Conservation (phyloP, 2,113 vertebrate genomes). For the Ovibos moschatus region DNA sequence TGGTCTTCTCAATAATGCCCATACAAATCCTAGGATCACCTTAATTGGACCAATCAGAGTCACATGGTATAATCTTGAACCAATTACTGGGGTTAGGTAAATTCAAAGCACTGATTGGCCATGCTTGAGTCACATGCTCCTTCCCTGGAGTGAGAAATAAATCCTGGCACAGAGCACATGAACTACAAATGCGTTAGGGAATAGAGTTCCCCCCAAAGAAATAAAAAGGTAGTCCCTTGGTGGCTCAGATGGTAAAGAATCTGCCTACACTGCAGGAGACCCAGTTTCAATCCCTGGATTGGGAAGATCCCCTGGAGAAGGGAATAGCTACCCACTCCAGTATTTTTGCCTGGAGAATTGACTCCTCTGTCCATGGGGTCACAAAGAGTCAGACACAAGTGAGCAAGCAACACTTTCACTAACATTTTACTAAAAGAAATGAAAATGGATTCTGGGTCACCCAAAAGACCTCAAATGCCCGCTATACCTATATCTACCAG, state of each 20-base stretch:
- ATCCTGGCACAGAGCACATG: not conserved
- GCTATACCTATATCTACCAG: not conserved
- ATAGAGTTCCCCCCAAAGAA: not conserved
- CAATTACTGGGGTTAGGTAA: not conserved
- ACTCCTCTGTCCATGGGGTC: not conserved
- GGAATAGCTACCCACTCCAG: not conserved
- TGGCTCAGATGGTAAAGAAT: not conserved
- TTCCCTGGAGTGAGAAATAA: not conserved
- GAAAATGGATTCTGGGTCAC: not conserved
- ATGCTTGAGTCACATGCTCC: not conserved
- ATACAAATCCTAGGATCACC: not conserved
- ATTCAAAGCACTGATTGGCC: not conserved
- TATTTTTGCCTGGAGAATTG: not conserved
- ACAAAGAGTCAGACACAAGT: not conserved
- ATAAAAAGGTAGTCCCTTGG: not conserved
- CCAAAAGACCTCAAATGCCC: not conserved
- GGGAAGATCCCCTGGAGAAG: not conserved
- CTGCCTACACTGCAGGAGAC: not conserved
- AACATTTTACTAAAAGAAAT: not conserved
- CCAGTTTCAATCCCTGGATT: not conserved
- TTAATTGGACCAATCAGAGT: not conserved
- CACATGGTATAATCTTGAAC: not conserved
- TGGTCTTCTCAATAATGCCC: not conserved
- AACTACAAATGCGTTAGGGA: not conserved
- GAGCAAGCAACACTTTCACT: not conserved